Evolutionary conservation across 1,140 invertebrate genomes (phyloP), one percentile per base, ranked within the genome.

Genomic region (Megalopta genalis): DNA sequence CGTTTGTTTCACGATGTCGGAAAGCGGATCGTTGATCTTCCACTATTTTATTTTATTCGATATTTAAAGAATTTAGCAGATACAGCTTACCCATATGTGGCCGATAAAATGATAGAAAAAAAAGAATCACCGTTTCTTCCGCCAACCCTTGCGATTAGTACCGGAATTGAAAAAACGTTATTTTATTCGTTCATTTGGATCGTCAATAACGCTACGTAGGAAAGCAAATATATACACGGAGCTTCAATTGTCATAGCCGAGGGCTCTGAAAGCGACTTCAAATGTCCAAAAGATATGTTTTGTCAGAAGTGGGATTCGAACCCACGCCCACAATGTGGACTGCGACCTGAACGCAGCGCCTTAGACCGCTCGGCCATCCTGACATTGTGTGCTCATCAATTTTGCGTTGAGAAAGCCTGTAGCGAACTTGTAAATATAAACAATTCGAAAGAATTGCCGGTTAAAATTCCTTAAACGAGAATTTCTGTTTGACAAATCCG

Each of bases 331-430:
- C 95, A 96, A 94, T 96, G 95, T 95, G 95, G 96, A 97, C 96
- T 97, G 96, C 96, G 96, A 97, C 96, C 96, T 97, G 96, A 97
- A 97, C 96, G 96, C 96, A 97, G 96, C 96, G 96, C 96, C 96
- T 97, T 97, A 96, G 96, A 97, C 96, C 96, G 95, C 96, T 97
- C 96, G 96, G 96, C 96, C 96, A 97, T 96, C 95, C 95, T 96
- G 95, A 96, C 95, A 14, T 46, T 37, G 5, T 23, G 49, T 23
- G 62, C 5, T 37, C 10, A 77, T 57, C 4, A 4, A 32, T 60
- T 73, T 54, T 46, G 46, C 21, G 5, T 16, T 27, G 3, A 49
- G 39, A 60, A 66, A 67, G 0, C 0, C 1, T 57, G 2, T n/a
- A 9, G 21, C 18, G 21, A 57, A 21, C 2, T 7, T n/a, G 21